Percentiles rank a stretch among this genome's conserved stretches.
phyloP scores from a whole-genome alignment of 2,888 invertebrate genomes.

The Argyresthia goedartella region DNA sequence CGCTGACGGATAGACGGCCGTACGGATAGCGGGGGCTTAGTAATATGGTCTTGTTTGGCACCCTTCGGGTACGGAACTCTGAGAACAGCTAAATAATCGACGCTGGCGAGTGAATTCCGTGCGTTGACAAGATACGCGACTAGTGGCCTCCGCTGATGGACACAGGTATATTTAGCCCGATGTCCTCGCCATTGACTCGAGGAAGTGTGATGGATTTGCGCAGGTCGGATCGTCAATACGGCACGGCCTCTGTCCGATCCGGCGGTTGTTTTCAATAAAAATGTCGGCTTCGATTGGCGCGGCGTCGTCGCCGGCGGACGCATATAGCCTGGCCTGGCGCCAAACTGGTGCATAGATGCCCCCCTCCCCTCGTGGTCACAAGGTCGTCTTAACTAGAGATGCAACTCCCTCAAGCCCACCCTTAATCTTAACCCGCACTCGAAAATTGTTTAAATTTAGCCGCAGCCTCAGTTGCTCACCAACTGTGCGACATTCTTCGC shows the following conservation, averaged over 20 bases:
- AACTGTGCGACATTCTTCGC: neutral
- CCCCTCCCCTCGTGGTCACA: conserved; percentile 38
- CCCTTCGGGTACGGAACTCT: too few species aligned
- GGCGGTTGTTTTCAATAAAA: conserved; percentile 66
- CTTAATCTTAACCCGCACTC: neutral
- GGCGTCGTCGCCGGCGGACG: conserved; percentile 44
- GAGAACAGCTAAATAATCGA: too few species aligned
- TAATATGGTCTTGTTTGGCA: too few species aligned
- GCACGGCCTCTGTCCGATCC: conserved; percentile 44
- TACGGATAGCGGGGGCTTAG: too few species aligned
- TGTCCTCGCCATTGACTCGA: conserved; percentile 68
- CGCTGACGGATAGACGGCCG: too few species aligned
- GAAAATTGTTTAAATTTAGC: neutral
- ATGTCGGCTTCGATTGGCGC: conserved; percentile 56
- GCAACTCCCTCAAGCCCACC: neutral
- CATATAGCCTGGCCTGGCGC: conserved; percentile 59
- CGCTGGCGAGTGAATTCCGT: conserved; percentile 22
- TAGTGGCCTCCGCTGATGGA: conserved; percentile 30
- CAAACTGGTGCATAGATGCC: conserved; percentile 56
- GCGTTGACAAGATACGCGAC: conserved; percentile 18
- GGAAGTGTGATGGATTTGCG: conserved; percentile 57
- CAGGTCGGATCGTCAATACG: conserved; percentile 44
- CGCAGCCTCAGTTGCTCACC: neutral
- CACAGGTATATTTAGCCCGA: conserved; percentile 45
- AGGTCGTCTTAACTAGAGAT: conserved; percentile 39